Base-by-base conservation (phyloP, 2,888 invertebrate genomes). In the Lithophane ornitopus region DNA sequence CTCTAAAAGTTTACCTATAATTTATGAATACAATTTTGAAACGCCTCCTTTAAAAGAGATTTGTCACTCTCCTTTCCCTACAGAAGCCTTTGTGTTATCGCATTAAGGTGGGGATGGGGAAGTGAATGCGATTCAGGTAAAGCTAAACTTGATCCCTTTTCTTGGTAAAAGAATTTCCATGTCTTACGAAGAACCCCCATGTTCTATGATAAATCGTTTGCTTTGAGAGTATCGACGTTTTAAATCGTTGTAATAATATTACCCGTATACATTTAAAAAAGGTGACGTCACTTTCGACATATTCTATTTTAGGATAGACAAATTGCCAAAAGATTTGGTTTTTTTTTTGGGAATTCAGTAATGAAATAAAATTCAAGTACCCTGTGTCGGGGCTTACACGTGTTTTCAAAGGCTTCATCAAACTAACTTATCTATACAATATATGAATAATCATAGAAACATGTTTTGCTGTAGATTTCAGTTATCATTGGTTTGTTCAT, bases 121-220 rank as follows among this genome's bases (percentile, higher is more conserved):
- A 78, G 68, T 78, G 78, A 80, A 78, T 84, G 84, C 80, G 80
- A 89, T 89, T 90, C 89, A 90, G 89, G 90, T 90, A 89, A 88
- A 89, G 87, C 87, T 81, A 82, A 86, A 79, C 81, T 75, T 89
- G 90, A 91, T 91, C 90, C 91, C 81, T 88, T 91, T 88, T 75
- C 82, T 83, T 83, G 84, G 78, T 88, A 89, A 92, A 91, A 91
- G 90, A 92, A 90, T 91, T 92, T 91, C 81, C 90, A 87, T 89
- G 89, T 90, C 85, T 81, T 66, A 70, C 65, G 68, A 62, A 34
- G 63, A 75, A 80, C 78, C 81, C 80, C 81, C 80, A 59, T 77
- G 54, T 62, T 69, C 28, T 72, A 79, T 84, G 87, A 89, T 88
- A 88, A 87, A 89, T 89, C 80, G 84, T 77, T 70, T 59, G 52